phyloP scores from a whole-genome alignment of 2,888 invertebrate genomes.

The Geophilus truncorum region DNA sequence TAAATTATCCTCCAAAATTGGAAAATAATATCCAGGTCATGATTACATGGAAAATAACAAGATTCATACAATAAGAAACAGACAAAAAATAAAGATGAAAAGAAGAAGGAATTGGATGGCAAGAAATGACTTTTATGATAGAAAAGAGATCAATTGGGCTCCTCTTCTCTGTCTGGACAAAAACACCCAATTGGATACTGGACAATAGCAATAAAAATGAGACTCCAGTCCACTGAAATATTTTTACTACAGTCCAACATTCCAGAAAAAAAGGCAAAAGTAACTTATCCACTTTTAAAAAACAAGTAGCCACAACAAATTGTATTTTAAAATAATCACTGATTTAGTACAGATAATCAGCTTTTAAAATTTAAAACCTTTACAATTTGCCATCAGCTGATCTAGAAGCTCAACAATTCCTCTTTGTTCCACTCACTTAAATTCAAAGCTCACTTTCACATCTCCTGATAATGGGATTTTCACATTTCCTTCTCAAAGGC shows the following conservation, averaged over 20 bases:
- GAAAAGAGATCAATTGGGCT: not conserved
- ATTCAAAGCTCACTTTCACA: not conserved
- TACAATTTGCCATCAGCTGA: no score
- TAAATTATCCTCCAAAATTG: no score
- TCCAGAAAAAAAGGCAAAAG: no score
- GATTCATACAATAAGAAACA: not conserved
- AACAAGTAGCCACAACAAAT: no score
- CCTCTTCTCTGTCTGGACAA: not conserved
- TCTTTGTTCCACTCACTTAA: not conserved
- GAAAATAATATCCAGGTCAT: no score
- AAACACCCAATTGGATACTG: not conserved
- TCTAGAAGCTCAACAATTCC: not conserved
- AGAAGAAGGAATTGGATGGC: not conserved
- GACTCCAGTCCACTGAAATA: no score
- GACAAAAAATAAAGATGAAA: not conserved
- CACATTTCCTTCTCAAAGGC: slow-evolving; percentile 1
- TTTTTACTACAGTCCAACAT: no score
- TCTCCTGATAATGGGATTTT: not conserved
- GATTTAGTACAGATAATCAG: no score
- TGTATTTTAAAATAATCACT: no score
- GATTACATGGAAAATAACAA: not conserved
- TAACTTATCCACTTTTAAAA: no score
- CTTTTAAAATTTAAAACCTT: no score
- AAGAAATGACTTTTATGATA: not conserved
- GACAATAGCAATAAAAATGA: not conserved